A percentile compares a stretch with the other conserved stretches of the same genome.
Evolutionary conservation across 1,140 invertebrate genomes (phyloP).

Genomic region (Maniola jurtina): DNA sequence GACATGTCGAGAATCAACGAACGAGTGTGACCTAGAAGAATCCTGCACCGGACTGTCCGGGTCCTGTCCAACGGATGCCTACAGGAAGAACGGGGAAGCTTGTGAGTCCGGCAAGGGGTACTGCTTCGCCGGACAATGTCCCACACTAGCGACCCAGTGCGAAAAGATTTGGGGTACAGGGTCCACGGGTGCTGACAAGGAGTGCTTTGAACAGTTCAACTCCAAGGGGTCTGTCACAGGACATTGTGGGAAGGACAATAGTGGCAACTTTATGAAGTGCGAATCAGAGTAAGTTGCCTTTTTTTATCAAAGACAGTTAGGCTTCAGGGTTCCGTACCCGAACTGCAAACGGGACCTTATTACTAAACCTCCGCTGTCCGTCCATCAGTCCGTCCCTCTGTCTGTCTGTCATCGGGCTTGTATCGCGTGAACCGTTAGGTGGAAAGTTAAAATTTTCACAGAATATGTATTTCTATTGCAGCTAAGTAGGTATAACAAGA

Average conservation of each 20-base stretch:
- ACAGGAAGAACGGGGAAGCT: slow-evolving; percentile 93
- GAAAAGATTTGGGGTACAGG: slow-evolving; percentile 94
- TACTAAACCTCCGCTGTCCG: no score
- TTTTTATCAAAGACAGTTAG: no score
- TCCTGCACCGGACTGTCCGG: slow-evolving; percentile 92
- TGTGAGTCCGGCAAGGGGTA: slow-evolving; percentile 87
- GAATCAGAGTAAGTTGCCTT: slow-evolving; percentile 87
- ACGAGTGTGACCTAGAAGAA: slow-evolving; percentile 97
- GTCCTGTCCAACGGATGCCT: slow-evolving; percentile 92
- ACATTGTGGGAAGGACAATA: slow-evolving; percentile 91
- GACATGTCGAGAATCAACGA: slow-evolving; percentile 89
- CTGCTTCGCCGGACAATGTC: slow-evolving; percentile 95
- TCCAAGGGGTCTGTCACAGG: slow-evolving; percentile 95
- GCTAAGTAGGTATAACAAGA: no score
- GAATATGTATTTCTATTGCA: no score
- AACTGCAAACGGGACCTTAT: no score
- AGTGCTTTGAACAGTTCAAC: slow-evolving; percentile 97
- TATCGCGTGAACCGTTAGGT: no score
- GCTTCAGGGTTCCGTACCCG: no score
- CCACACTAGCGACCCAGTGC: slow-evolving; percentile 92
- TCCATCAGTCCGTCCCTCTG: no score
- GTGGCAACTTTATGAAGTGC: slow-evolving; percentile 91
- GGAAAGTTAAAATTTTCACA: no score
- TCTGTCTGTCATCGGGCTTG: no score
- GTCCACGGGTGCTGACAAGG: slow-evolving; percentile 86